Conservation (phyloP, 2,797 vertebrate species). For the Rachycentron canadum region DNA sequence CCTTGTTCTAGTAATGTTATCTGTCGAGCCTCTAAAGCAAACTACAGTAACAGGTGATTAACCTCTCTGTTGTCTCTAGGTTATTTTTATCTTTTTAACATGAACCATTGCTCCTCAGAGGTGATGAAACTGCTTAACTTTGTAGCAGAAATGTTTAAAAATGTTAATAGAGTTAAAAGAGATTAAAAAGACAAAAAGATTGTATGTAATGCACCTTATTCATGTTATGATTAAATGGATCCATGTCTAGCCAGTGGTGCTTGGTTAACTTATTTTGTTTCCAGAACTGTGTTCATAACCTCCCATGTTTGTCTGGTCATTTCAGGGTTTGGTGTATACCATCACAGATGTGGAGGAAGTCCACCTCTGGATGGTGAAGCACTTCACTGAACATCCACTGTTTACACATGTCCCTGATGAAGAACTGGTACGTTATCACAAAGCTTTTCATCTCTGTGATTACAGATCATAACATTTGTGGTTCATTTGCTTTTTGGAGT, state of each 20-base stretch:
- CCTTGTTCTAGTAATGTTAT: slow-evolving; percentile 78
- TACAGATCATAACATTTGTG: neutral
- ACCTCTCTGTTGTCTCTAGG: slow-evolving; percentile 73
- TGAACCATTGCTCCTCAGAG: slow-evolving; percentile 47
- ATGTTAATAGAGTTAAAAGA: slow-evolving; percentile 1
- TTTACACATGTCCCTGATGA: slow-evolving; percentile 87
- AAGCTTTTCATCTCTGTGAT: slow-evolving; percentile 24
- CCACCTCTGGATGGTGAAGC: slow-evolving; percentile 93
- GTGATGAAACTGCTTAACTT: slow-evolving; percentile 52
- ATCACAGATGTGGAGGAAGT: slow-evolving; percentile 94
- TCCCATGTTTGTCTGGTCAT: slow-evolving; percentile 41
- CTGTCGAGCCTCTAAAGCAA: slow-evolving; percentile 71
- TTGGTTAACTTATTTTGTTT: slow-evolving; percentile 13
- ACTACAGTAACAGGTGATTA: slow-evolving; percentile 77
- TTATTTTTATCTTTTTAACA: slow-evolving; percentile 76
- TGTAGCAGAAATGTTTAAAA: slow-evolving; percentile 23
- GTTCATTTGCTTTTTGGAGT: neutral
- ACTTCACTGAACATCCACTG: slow-evolving; percentile 91
- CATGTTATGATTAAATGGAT: slow-evolving; percentile 1
- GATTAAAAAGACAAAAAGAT: neutral
- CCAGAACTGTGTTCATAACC: slow-evolving; percentile 44
- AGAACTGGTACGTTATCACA: slow-evolving; percentile 85
- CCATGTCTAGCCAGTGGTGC: neutral
- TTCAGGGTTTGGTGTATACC: slow-evolving; percentile 93
- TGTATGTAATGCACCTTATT: neutral